phyloP scores from a whole-genome alignment of 1,140 invertebrate genomes.

The Dendroctonus ponderosae region DNA sequence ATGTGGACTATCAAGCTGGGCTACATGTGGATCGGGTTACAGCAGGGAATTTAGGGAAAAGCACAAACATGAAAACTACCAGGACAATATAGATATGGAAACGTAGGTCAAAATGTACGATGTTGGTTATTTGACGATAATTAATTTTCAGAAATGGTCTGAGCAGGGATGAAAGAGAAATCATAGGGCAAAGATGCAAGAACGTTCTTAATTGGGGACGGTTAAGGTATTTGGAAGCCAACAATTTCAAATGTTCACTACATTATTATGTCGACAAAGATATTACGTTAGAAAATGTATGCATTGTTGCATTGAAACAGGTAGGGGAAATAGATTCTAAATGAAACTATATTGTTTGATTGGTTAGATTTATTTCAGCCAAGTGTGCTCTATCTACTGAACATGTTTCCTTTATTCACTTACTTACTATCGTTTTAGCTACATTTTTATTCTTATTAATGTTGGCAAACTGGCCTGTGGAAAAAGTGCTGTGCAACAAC shows the following conservation, averaged over 20 bases:
- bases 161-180: constrained; percentile 55
- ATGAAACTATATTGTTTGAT: too few relatives aligned
- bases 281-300: constrained; percentile 76
- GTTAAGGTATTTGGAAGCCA: constrained; percentile 59
- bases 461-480: too few relatives aligned
- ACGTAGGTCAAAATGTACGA: constrained; percentile 17
- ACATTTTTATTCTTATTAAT: too few relatives aligned
- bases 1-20: constrained; percentile 79
- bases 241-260: constrained; percentile 61
- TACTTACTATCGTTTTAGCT: too few relatives aligned
- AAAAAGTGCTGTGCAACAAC: too few relatives aligned
- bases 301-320: constrained; percentile 41
- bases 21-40: constrained; percentile 69
- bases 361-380: too few relatives aligned
- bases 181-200: constrained; percentile 71
- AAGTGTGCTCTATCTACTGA: too few relatives aligned
- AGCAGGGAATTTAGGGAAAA: constrained; percentile 48
- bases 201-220: constrained; percentile 73
- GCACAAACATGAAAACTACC: constrained; percentile 7
- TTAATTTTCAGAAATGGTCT: constrained; percentile 38
- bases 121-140: background rate
- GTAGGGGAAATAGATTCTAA: too few relatives aligned
- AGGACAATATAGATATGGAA: constrained; percentile 24
- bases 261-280: constrained; percentile 63
- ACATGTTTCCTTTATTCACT: too few relatives aligned